These are phyloP conservation scores for Callitettix versicolor DNA, from an alignment of 1,140 invertebrate genomes.

Conservation along the genomic window DNA sequence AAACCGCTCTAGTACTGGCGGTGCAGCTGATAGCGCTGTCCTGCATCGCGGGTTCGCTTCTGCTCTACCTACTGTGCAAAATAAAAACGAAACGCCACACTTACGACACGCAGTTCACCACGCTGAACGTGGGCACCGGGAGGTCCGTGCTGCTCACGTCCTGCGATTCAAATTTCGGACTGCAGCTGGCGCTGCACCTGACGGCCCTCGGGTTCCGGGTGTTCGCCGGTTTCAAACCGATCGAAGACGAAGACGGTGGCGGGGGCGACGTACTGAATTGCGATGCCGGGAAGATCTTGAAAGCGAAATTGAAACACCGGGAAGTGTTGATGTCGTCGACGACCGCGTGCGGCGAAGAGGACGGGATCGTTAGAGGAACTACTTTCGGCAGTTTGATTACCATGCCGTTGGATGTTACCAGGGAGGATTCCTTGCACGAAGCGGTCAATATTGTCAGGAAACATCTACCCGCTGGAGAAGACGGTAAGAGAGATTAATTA, in stretches of 20 bases:
- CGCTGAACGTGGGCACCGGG: constrained; percentile 19
- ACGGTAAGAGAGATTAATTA: constrained; percentile 41
- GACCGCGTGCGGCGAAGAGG: not conserved
- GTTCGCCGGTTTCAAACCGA: constrained; percentile 53
- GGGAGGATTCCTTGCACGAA: constrained; percentile 66
- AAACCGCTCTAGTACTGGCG: constrained; percentile 61
- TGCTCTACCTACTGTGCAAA: constrained; percentile 62
- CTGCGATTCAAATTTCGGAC: constrained; percentile 59
- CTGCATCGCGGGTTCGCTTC: constrained; percentile 62
- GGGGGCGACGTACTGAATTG: constrained; percentile 31
- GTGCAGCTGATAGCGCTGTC: constrained; percentile 65
- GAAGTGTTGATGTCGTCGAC: constrained; percentile 26
- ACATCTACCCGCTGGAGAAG: constrained; percentile 69
- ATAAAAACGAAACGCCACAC: constrained; percentile 39
- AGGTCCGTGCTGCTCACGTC: constrained; percentile 58
- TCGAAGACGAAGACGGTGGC: constrained; percentile 33
- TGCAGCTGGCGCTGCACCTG: constrained; percentile 58
- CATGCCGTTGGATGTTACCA: constrained; percentile 62
- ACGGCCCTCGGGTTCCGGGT: constrained; percentile 58
- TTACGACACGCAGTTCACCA: constrained; percentile 14
- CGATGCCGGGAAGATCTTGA: constrained; percentile 46
- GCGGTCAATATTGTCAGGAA: constrained; percentile 62
- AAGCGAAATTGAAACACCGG: constrained; percentile 41
- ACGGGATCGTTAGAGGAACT: constrained; percentile 26
- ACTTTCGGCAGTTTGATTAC: constrained; percentile 46